A percentile compares a stretch with the other conserved stretches of the same genome.
Evolutionary conservation across 2,888 invertebrate species (phyloP).

Genomic region (Iphiclides podalirius): DNA sequence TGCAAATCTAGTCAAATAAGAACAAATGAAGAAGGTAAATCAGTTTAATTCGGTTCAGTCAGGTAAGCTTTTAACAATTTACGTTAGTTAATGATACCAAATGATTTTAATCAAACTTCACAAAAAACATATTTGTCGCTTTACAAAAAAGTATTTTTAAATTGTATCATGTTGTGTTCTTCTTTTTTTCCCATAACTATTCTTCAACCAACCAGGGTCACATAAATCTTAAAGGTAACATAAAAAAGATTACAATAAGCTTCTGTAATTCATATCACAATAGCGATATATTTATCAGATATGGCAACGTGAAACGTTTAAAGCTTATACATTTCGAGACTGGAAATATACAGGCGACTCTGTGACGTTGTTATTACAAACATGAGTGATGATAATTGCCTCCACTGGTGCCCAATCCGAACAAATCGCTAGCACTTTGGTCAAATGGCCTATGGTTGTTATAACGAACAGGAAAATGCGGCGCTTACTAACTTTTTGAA

Average conservation of each 20-base stretch:
- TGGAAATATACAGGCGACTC: conserved; percentile 6
- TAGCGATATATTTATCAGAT: conserved; percentile 5
- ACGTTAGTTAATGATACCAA: no score
- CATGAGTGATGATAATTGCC: conserved; percentile 35
- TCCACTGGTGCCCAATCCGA: conserved; percentile 19
- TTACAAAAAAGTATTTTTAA: no score
- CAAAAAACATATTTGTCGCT: no score
- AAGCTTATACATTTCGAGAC: conserved; percentile 6
- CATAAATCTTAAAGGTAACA: conserved; percentile 6
- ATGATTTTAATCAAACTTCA: no score
- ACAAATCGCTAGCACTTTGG: conserved; percentile 27
- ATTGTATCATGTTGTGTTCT: no score
- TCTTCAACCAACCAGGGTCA: no score
- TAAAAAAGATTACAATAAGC: conserved; percentile 1
- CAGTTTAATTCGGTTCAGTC: no score
- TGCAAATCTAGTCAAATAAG: no score
- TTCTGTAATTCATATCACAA: conserved; percentile 9
- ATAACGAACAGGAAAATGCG: background rate
- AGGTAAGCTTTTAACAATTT: no score
- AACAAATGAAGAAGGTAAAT: no score
- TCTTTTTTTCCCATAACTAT: no score
- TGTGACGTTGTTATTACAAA: conserved; percentile 27
- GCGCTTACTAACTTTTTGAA: background rate
- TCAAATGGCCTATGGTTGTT: conserved; percentile 12
- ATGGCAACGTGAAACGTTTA: conserved; percentile 10